Base-by-base conservation (phyloP, 2,113 vertebrate species). In the Cottus gobio region DNA sequence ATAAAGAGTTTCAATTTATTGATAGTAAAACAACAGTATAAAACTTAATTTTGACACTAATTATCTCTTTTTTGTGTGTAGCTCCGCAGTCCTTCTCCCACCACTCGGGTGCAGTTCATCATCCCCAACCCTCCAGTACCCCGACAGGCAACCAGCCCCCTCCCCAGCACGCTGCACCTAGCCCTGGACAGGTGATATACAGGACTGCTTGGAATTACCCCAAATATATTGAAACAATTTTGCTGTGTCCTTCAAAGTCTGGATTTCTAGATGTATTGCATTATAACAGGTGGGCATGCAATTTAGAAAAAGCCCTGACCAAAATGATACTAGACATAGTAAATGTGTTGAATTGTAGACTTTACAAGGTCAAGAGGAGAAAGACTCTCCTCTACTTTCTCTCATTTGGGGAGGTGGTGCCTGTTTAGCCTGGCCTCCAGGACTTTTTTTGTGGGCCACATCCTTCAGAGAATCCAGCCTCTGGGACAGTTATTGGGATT, bases 81-180 rank as follows among this genome's bases (percentile, higher is more conserved):
- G 97, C 96, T 73, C 95, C 95, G 39, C 97, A 97, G 93, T 95
- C 96, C 26, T 97, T 97, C 87, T 92, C 96, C 57, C 97, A 97
- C 90, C 97, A 97, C 89, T 93, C 96, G 2, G 96, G 96, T 1
- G 94, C 95, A 83, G 95, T 97, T 67, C 97, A 97, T 90, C 96
- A 95, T 70, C 97, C 97, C 7, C 97, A 98, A 89, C 97, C 97
- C 28, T 96, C 97, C 75, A 97, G 95, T 89, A 98, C 97, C 1
- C 97, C 97, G 10, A 97, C 96, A 36, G 97, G 96, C 80, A 97
- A 91, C 93, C 97, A 97, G 92, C 96, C 95, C 5, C 96, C 96
- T 62, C 95, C 95, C 46, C 97, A 98, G 91, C 97, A 98, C 66
- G 91, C 96, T 15, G 96, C 96, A 44, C 96, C 96, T 54, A 98